Base-by-base conservation (phyloP, 2,888 invertebrate genomes). In the Operophtera brumata region DNA sequence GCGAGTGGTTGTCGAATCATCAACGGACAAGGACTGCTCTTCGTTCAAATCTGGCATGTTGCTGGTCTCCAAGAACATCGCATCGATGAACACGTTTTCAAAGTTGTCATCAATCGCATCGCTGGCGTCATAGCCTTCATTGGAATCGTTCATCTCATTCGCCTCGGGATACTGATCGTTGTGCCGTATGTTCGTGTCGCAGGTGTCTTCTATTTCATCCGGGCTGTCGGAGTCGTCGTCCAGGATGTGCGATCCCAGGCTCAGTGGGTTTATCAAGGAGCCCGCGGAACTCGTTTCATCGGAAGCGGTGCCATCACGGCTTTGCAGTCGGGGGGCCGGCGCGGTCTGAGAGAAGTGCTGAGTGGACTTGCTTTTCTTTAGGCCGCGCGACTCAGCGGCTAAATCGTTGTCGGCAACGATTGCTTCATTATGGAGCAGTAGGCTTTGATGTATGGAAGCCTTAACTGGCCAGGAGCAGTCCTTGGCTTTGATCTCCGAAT, bases 81-180 rank as follows among this genome's bases (percentile, higher is more conserved):
- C 87, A 14, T 84, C 83, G 75, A 86, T 78, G 5, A 87, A 81
- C 53, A 86, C 85, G 39, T 79, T 81, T 45, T 86, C 87, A 6
- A 87, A 67, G 44, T 80, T 81, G 20, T 87, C 88, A 0, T 82
- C 85, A 45, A 51, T 51, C 4, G 56, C 51, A 20, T 56, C 57
- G 42, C 57, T 57, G 1, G 48, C 51, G 44, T 55, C 50, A 41
- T 43, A 48, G 0, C 50, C 55, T 8, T 56, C 56, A 40, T 52
- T 56, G 10, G 56, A 51, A 6, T 48, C 51, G 20, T 10, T 25
- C 6, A 37, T 14, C 46, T 86, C 86, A 28, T 70, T 81, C 1
- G 84, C 86, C 47, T 88, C 88, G 0, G 88, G 88, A 50, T 86
- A 88, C 1, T 81, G 77, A 51, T 88, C 86, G 59, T 88, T 88